Evolutionary conservation across 2,113 vertebrate species (phyloP), one percentile per base, ranked within the genome.

Genomic region (Leucopsar rothschildi): DNA sequence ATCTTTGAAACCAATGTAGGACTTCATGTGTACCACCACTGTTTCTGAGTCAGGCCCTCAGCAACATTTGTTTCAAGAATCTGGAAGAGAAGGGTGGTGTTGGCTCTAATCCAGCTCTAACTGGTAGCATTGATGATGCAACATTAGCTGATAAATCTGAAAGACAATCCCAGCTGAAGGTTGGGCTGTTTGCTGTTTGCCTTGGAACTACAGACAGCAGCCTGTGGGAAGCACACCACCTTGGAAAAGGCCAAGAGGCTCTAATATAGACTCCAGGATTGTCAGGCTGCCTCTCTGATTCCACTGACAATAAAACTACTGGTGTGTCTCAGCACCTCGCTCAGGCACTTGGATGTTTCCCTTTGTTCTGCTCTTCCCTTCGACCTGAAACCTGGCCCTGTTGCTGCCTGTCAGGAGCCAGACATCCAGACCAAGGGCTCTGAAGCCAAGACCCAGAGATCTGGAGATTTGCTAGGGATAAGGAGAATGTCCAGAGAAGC

Each of bases 1-100:
- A 18, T 31, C 61, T 27, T 5, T 70, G 45, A 70, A 81, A 81
- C 13, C 57, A 66, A 50, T 0, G 2, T 3, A 71, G 35, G 23
- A 55, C 6, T 15, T 60, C 8, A 3, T 3, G 3, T 3, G 9
- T 19, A 64, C 33, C 0, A 0, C 27, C 24, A n/a, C 40, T 25
- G 6, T 21, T 42, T 40, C 20, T 5, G 9, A 69, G 29, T 0
- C 1, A 61, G 47, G 50, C 7, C 21, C 50, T n/a, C 39, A 27
- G 81, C 21, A 75, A 33, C 11, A 33, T 37, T 53, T 63, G 40
- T 75, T 90, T 83, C 18, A 25, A 57, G 16, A 78, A 91, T 33
- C 65, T 6, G 2, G 49, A 53, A 80, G 17, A 33, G 16, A 84
- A 70, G 39, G 18, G 42, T 15, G 57, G 47, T 1, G 2, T 3